These are phyloP conservation scores for Amphibalanus amphitrite DNA, from an alignment of 1,140 invertebrate genomes.

Conservation along the genomic window DNA sequence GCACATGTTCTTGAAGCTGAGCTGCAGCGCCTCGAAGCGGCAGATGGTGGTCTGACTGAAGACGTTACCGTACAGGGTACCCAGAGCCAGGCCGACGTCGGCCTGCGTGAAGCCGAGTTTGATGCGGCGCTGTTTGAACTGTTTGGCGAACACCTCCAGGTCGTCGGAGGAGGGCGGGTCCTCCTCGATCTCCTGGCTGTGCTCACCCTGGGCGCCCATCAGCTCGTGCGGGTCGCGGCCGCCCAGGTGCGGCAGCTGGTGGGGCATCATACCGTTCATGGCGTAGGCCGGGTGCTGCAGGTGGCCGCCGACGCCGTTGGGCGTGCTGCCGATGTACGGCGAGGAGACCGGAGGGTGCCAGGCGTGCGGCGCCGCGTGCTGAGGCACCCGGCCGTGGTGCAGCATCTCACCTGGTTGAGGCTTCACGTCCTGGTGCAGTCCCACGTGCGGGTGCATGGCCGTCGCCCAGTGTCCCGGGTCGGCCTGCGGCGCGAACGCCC, in stretches of 20 bases:
- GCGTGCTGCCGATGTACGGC: constrained; percentile 45
- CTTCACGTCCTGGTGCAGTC: constrained; percentile 32
- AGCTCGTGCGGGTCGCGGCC: constrained; percentile 19
- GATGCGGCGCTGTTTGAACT: constrained; percentile 97
- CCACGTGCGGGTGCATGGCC: constrained; percentile 28
- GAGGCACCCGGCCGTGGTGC: constrained; percentile 38
- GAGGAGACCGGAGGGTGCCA: constrained; percentile 70
- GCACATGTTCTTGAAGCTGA: constrained; percentile 99
- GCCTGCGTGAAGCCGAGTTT: constrained; percentile 97
- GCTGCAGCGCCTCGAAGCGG: constrained; percentile 94
- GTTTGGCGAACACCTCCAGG: constrained; percentile 96
- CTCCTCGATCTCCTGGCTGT: constrained; percentile 42
- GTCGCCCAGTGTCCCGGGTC: constrained; percentile 58
- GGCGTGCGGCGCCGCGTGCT: constrained; percentile 40
- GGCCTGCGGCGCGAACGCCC: constrained; percentile 55
- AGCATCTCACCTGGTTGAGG: constrained; percentile 31
- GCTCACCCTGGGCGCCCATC: constrained; percentile 19
- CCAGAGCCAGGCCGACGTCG: constrained; percentile 91
- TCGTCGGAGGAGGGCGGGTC: constrained; percentile 95
- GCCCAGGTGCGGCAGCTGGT: constrained; percentile 32
- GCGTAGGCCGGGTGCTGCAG: constrained; percentile 49
- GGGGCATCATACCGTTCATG: constrained; percentile 55
- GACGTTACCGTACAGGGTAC: constrained; percentile 96
- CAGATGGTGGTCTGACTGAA: constrained; percentile 99
- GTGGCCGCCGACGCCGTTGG: constrained; percentile 40